These are phyloP conservation scores for Eupsilia transversa DNA, from an alignment of 2,888 invertebrate genomes.

Conservation along the genomic window DNA sequence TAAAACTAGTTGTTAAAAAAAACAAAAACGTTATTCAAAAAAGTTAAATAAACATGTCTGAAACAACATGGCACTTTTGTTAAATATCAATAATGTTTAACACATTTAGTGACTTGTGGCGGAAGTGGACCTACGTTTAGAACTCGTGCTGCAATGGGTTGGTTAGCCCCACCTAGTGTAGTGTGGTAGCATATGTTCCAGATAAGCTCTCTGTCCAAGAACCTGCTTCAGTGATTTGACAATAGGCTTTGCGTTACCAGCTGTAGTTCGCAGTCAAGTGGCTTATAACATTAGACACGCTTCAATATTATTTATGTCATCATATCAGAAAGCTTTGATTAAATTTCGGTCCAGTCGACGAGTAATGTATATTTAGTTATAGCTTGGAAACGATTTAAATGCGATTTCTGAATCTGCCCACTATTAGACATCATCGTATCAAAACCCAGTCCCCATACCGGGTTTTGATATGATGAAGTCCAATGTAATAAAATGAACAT, in stretches of 20 bases:
- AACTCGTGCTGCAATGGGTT: background rate
- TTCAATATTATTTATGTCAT: background rate
- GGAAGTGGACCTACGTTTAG: background rate
- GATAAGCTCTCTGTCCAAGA: background rate
- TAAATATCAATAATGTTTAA: too few species aligned
- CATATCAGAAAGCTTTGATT: background rate
- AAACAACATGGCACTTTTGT: too few species aligned
- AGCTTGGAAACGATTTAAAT: background rate
- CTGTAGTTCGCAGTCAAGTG: conserved; percentile 28
- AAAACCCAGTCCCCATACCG: too few species aligned
- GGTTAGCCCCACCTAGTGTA: too few species aligned
- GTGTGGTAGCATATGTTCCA: background rate
- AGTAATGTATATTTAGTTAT: background rate
- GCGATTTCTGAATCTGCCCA: too few species aligned
- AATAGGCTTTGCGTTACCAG: background rate
- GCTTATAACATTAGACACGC: conserved; percentile 3
- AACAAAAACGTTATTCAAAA: too few species aligned
- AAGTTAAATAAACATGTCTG: too few species aligned
- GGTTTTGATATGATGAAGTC: too few species aligned
- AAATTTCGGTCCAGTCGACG: background rate
- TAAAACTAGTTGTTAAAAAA: too few species aligned
- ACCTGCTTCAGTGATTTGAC: conserved; percentile 2
- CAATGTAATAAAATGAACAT: too few species aligned
- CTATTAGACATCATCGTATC: too few species aligned
- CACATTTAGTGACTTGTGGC: too few species aligned